Evolutionary conservation across 2,797 vertebrate species (phyloP).

Genomic region (Tenualosa ilisha): DNA sequence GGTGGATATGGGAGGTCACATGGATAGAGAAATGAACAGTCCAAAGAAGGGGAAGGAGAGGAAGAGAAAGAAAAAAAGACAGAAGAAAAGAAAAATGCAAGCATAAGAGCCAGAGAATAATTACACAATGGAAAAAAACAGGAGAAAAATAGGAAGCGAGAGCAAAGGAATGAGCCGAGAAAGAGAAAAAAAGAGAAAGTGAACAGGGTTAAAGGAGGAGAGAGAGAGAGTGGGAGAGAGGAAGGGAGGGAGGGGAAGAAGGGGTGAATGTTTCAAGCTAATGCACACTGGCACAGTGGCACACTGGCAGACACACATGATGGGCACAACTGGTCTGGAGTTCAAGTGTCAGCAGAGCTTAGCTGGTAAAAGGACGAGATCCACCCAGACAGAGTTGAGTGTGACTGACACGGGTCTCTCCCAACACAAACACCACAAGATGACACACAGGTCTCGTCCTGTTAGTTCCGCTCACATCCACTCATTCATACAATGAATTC

Average conservation of each 20-base stretch:
- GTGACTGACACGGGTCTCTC: neutral
- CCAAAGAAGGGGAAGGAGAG: neutral
- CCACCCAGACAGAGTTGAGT: neutral
- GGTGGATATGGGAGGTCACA: no score
- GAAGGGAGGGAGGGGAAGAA: neutral
- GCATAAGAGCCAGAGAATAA: neutral
- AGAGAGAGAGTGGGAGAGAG: neutral
- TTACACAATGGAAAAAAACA: neutral
- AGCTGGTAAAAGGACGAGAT: neutral
- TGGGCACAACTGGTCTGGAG: neutral
- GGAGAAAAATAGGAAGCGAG: neutral
- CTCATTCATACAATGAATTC: neutral
- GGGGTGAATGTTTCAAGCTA: neutral
- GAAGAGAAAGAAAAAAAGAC: neutral
- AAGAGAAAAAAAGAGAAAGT: neutral
- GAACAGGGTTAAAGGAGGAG: no score
- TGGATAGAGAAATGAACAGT: neutral
- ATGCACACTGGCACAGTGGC: slow-evolving; percentile 6
- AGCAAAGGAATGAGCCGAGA: neutral
- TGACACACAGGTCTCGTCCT: neutral
- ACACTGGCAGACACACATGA: neutral
- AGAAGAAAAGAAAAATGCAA: neutral
- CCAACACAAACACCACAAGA: neutral
- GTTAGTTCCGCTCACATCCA: neutral
- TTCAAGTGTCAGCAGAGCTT: neutral